Conservation (phyloP, 2,113 vertebrate species). For the Hypanus sabinus region DNA sequence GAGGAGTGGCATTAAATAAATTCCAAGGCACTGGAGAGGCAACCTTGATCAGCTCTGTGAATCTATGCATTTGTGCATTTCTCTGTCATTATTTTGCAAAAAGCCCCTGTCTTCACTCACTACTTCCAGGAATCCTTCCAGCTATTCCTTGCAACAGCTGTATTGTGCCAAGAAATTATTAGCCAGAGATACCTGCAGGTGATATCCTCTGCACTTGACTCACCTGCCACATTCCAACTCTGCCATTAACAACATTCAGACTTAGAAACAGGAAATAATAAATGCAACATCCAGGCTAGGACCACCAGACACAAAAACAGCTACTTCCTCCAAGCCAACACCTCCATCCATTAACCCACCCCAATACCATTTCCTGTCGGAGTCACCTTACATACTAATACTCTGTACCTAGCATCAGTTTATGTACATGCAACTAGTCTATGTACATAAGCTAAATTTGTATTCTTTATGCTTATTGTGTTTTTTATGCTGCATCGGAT, state of each 20-base stretch:
- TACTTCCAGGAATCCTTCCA: not conserved
- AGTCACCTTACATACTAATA: no score
- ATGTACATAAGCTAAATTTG: no score
- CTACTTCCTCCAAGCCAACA: no score
- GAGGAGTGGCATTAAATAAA: not conserved
- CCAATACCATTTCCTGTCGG: no score
- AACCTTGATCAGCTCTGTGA: not conserved
- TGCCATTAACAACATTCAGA: not conserved
- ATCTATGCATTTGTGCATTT: not conserved
- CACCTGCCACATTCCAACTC: not conserved
- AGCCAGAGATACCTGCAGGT: constrained; percentile 5
- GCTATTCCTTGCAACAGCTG: constrained; percentile 5
- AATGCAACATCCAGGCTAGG: not conserved
- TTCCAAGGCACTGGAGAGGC: not conserved
- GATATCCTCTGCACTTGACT: not conserved
- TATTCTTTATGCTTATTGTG: no score
- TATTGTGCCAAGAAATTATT: constrained; percentile 15
- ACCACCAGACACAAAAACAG: no score
- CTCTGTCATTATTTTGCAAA: not conserved
- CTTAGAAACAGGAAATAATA: constrained; percentile 18
- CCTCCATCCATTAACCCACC: no score
- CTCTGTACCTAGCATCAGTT: no score
- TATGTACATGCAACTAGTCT: no score
- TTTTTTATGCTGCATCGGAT: no score
- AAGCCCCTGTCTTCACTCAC: not conserved